These are phyloP conservation scores for Acholoe squamosa DNA, from an alignment of 2,888 invertebrate species.

Conservation along the genomic window DNA sequence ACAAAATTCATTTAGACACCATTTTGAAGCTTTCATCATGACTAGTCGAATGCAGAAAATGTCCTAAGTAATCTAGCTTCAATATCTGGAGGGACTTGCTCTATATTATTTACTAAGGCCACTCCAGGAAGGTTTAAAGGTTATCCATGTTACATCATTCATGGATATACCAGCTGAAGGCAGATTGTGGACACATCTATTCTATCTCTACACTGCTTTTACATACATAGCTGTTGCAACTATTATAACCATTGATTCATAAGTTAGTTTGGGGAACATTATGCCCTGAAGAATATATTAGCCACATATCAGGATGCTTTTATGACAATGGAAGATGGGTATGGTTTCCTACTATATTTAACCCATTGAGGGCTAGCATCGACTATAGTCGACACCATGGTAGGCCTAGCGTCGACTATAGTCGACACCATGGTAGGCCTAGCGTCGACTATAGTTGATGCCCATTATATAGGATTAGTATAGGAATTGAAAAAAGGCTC, in stretches of 20 bases:
- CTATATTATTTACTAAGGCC: not conserved
- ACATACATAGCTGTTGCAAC: not conserved
- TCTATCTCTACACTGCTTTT: not conserved
- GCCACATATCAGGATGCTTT: too few species aligned
- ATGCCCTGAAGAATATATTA: too few species aligned
- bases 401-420: too few species aligned
- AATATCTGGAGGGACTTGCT: constrained; percentile 20
- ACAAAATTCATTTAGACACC: not conserved
- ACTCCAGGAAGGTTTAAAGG: not conserved
- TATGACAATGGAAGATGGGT: too few species aligned
- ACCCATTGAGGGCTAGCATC: too few species aligned
- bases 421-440: too few species aligned
- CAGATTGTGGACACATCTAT: not conserved
- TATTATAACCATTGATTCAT: not conserved
- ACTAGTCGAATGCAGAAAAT: not conserved
- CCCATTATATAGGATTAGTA: too few species aligned
- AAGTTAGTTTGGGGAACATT: too few species aligned
- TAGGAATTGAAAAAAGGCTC: too few species aligned
- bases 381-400: too few species aligned
- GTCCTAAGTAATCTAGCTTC: not conserved
- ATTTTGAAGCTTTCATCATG: not conserved
- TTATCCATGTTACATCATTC: not conserved
- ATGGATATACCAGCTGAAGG: not conserved
- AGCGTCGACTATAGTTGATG: too few species aligned
- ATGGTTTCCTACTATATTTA: too few species aligned